phyloP scores from a whole-genome alignment of 2,113 vertebrate genomes.

The Anhinga anhinga region DNA sequence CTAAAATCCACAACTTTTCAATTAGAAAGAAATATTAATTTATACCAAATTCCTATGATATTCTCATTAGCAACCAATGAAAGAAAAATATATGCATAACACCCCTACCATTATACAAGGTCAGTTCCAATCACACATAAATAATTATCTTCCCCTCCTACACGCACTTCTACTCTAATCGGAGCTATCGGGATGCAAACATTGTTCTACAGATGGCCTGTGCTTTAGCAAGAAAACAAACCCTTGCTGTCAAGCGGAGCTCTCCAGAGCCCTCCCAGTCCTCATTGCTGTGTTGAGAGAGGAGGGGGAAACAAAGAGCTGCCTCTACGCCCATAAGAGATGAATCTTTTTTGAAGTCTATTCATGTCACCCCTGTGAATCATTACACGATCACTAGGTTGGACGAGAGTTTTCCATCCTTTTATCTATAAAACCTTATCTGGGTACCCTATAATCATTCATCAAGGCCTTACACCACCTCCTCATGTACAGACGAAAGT shows the following conservation, averaged over 20 bases:
- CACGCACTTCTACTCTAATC: background rate
- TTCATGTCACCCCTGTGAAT: background rate
- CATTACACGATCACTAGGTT: background rate
- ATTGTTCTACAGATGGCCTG: background rate
- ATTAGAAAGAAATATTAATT: background rate
- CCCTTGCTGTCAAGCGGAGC: fast-evolving
- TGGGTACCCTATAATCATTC: background rate
- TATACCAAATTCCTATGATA: background rate
- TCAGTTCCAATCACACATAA: background rate
- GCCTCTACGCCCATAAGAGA: background rate
- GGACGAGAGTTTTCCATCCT: background rate
- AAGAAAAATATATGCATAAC: background rate
- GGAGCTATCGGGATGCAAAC: background rate
- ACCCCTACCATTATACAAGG: background rate
- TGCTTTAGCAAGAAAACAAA: background rate
- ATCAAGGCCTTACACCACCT: background rate
- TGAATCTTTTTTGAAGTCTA: background rate
- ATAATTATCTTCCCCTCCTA: background rate
- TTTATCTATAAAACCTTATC: background rate
- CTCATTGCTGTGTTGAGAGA: fast-evolving
- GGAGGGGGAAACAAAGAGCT: background rate
- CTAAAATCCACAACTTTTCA: background rate
- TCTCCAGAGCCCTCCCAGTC: background rate
- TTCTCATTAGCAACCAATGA: background rate
- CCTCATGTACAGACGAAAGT: background rate